Base-by-base conservation (phyloP, 2,888 invertebrate genomes). In the Xanthostigma xanthostigma region DNA sequence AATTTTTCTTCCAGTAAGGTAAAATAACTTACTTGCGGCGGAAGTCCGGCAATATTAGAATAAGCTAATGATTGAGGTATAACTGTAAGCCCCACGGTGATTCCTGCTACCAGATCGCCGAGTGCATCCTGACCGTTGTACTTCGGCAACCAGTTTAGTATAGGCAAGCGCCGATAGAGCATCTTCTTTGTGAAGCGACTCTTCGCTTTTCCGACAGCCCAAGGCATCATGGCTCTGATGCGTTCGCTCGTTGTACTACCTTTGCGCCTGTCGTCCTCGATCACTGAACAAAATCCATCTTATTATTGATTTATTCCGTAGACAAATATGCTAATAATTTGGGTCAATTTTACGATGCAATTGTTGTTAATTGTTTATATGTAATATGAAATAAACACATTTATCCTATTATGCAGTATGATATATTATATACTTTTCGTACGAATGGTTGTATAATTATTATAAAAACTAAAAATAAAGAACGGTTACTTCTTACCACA, bases 1-100 rank as follows among this genome's bases (percentile, higher is more conserved):
- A n/a, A n/a, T n/a, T 5, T 3, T 27, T 27, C 6, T 27, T 27
- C 27, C 6, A 33, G 9, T 12, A 17, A 33, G n/a, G 41, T 38
- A 34, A 39, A n/a, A 41, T 42, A 17, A 62, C 64, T 62, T 62
- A 78, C 79, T 63, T 80, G 71, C 34, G 84, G 75, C 46, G 86
- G 84, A 52, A 88, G 69, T 14, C 85, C 84, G 44, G 87, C 87
- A 52, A 87, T 82, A 62, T 80, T 84, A 34, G 85, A 76, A 66
- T 88, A 88, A 10, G 88, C 88, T 51, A 88, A 70, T 11, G 86
- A 85, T 69, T 93, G 93, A 11, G 93, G 94, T 58, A 95, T 91
- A 49, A 94, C 91, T 1, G 93, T 94, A 50, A 94, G 75, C 0
- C 92, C 94, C 11, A 94, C 93, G 2, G 93, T 92, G 50, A 94